Evolutionary conservation across 2,797 vertebrate genomes (phyloP).

Genomic region (Salarias fasciatus): DNA sequence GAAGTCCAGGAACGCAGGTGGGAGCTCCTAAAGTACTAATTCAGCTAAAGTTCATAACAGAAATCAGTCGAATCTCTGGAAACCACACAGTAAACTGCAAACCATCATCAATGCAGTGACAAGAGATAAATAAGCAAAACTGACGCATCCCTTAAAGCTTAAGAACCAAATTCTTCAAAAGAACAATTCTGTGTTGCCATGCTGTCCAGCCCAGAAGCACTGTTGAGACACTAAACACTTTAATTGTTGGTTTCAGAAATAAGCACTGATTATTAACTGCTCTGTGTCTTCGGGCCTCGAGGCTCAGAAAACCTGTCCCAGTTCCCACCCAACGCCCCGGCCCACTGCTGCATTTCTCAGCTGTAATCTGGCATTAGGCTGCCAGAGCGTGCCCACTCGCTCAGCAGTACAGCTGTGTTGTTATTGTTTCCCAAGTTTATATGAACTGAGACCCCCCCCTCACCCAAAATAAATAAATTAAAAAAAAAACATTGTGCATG

Average conservation of each 20-base stretch:
- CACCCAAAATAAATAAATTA: no score
- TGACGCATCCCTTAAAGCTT: no score
- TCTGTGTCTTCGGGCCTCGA: conserved; percentile 8
- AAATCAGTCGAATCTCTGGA: no score
- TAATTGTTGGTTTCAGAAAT: conserved; percentile 24
- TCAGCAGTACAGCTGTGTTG: conserved; percentile 42
- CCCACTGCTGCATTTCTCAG: conserved; percentile 21
- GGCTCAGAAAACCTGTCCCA: conserved; percentile 2
- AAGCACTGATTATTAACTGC: conserved; percentile 22
- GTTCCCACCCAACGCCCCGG: conserved; percentile 14
- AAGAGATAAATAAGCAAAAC: no score
- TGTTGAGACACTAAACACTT: conserved; percentile 5
- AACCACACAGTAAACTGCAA: no score
- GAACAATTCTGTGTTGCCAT: background rate
- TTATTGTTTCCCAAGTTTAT: conserved; percentile 52
- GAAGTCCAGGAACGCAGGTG: no score
- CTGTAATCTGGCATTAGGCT: conserved; percentile 39
- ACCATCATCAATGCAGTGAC: no score
- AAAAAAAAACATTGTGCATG: conserved; percentile 37
- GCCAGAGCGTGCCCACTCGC: conserved; percentile 46
- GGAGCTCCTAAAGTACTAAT: no score
- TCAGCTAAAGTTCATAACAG: no score
- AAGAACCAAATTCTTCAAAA: background rate
- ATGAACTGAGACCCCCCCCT: conserved; percentile 42
- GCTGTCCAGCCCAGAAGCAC: conserved; percentile 2